These are phyloP conservation scores for Distichodus sexfasciatus DNA, from an alignment of 2,797 vertebrate species.

Conservation along the genomic window DNA sequence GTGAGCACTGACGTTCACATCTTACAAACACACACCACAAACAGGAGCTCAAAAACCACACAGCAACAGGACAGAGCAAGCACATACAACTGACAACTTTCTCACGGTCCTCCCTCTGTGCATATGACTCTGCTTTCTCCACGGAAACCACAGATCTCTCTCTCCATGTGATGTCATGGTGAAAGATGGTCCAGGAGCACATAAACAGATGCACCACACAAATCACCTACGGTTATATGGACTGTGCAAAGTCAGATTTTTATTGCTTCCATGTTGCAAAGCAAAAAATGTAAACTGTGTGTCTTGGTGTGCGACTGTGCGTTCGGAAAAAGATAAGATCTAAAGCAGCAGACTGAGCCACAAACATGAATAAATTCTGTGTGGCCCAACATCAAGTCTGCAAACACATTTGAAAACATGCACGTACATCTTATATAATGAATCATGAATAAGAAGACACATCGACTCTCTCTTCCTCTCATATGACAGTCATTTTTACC, in stretches of 20 bases:
- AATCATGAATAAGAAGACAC: too few species aligned
- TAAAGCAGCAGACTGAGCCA: constrained; percentile 67
- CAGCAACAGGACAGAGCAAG: not conserved
- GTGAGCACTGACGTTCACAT: not conserved
- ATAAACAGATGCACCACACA: not conserved
- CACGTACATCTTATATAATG: too few species aligned
- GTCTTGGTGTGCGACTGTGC: constrained; percentile 15
- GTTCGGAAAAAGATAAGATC: constrained; percentile 65
- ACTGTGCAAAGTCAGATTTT: too few species aligned
- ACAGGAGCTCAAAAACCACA: not conserved
- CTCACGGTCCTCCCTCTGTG: constrained; percentile 1
- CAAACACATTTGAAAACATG: constrained; percentile 42
- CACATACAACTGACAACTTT: constrained; percentile 35
- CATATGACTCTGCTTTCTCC: not conserved
- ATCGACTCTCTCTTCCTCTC: not conserved
- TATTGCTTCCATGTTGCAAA: too few species aligned
- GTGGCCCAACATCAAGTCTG: constrained; percentile 61
- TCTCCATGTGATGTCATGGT: not conserved
- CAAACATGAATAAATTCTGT: constrained; percentile 65
- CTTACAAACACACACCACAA: constrained; percentile 7
- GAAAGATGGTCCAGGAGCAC: not conserved
- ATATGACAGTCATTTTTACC: too few species aligned
- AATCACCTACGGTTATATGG: not conserved
- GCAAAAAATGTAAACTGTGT: too few species aligned
- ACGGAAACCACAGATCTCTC: not conserved